These are phyloP conservation scores for Micrastur ruficollis DNA, from an alignment of 2,797 vertebrate genomes.

Conservation along the genomic window DNA sequence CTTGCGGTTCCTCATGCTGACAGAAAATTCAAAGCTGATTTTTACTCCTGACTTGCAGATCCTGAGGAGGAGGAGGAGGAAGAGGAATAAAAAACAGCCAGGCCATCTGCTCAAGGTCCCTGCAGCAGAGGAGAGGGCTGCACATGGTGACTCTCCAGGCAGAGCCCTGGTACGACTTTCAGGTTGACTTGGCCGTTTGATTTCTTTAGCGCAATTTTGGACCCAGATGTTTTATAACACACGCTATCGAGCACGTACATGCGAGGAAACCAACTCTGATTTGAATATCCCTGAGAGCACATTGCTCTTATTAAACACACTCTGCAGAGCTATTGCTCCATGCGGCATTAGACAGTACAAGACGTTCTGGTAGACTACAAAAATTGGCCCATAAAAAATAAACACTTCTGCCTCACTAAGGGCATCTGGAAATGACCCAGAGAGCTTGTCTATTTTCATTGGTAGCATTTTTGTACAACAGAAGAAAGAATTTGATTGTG, in stretches of 20 bases:
- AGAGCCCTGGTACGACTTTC: background rate
- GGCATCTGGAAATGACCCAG: slow-evolving; percentile 58
- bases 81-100: background rate
- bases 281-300: slow-evolving; percentile 54
- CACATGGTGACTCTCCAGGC: background rate
- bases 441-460: slow-evolving; percentile 37
- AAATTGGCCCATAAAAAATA: slow-evolving; percentile 55
- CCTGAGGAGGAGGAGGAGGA: background rate
- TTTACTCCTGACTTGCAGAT: slow-evolving; percentile 43
- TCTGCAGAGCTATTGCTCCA: slow-evolving; percentile 46
- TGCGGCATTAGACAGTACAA: slow-evolving; percentile 37
- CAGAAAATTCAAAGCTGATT: background rate
- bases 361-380: slow-evolving; percentile 38
- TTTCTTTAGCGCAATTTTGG: background rate
- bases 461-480: slow-evolving; percentile 11
- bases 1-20: background rate
- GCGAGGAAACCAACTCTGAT: slow-evolving; percentile 20
- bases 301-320: slow-evolving; percentile 47
- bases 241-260: accelerated
- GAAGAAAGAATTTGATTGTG: slow-evolving; percentile 5
- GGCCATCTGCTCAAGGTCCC: slow-evolving; percentile 40
- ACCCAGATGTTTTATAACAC: slow-evolving; percentile 57
- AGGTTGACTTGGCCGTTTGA: slow-evolving; percentile 28
- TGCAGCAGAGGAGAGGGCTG: background rate
- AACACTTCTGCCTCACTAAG: slow-evolving; percentile 55